phyloP scores from a whole-genome alignment of 2,888 invertebrate species.

The Polydrusus pterygomalis region DNA sequence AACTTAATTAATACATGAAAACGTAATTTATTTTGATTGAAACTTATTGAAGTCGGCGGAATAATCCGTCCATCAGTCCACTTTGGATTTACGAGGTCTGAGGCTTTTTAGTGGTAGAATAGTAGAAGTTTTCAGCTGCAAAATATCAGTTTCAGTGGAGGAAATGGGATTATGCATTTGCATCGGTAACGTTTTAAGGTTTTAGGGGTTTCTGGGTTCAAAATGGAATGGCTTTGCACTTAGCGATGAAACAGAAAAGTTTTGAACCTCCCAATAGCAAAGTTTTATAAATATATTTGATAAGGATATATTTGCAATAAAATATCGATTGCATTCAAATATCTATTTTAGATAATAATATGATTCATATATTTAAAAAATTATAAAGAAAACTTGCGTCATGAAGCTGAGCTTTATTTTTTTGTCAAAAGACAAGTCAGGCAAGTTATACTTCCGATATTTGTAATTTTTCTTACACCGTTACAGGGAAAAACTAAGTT shows the following conservation, averaged over 20 bases:
- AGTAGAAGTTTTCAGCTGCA: conserved; percentile 17
- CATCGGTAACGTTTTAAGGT: conserved; percentile 6
- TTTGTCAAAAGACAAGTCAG: no score
- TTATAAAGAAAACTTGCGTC: no score
- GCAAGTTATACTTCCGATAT: no score
- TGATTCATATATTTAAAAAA: no score
- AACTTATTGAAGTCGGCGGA: conserved; percentile 28
- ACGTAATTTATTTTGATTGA: conserved; percentile 34
- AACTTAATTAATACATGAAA: conserved; percentile 39
- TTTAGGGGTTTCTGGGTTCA: neutral
- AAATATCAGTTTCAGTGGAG: conserved; percentile 1
- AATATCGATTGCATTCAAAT: no score
- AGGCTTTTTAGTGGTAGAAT: neutral
- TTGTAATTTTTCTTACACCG: no score
- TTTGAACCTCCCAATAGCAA: neutral
- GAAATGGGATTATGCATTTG: conserved; percentile 20
- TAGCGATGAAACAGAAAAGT: neutral
- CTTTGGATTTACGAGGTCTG: conserved; percentile 24
- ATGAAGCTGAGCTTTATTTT: no score
- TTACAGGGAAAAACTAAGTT: no score
- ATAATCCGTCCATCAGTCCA: conserved; percentile 17
- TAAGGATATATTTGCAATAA: no score
- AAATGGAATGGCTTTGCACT: neutral
- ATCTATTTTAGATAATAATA: no score
- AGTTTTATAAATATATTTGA: no score